These are phyloP conservation scores for Otis tarda DNA, from an alignment of 2,113 vertebrate genomes.

Conservation along the genomic window DNA sequence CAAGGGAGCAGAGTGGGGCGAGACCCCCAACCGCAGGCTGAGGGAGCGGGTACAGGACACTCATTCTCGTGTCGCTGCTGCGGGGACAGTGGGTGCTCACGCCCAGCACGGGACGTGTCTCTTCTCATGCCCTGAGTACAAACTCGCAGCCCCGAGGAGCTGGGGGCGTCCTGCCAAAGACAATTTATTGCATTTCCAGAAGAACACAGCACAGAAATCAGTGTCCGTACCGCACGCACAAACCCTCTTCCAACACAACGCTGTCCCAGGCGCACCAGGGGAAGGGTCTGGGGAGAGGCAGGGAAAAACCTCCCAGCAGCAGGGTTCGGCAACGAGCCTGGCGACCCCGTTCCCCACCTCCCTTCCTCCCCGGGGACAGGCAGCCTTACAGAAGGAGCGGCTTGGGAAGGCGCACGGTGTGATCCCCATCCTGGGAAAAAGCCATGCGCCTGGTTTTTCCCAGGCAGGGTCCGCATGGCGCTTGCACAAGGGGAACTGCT, in stretches of 20 bases:
- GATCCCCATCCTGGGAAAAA: background rate
- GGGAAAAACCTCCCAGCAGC: background rate
- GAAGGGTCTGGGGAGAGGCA: background rate
- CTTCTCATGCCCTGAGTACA: background rate
- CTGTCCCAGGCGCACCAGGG: background rate
- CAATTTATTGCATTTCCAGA: slow-evolving; percentile 54
- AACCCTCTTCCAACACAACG: background rate
- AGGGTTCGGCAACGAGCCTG: background rate
- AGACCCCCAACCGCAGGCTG: background rate
- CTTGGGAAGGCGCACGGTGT: background rate
- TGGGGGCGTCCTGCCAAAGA: background rate
- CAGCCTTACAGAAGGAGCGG: background rate
- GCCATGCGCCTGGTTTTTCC: background rate
- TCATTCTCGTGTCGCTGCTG: background rate
- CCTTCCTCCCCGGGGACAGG: background rate
- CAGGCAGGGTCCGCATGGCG: background rate
- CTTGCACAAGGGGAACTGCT: background rate
- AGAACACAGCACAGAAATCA: background rate
- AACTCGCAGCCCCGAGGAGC: background rate
- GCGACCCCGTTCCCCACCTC: background rate
- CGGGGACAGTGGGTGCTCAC: background rate
- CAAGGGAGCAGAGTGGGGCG: background rate
- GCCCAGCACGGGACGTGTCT: background rate
- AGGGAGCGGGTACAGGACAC: background rate
- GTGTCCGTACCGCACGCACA: background rate